Percentiles rank a stretch among this genome's conserved stretches.
Evolutionary conservation across 2,888 invertebrate genomes (phyloP).

Genomic region (Apantesis nais): DNA sequence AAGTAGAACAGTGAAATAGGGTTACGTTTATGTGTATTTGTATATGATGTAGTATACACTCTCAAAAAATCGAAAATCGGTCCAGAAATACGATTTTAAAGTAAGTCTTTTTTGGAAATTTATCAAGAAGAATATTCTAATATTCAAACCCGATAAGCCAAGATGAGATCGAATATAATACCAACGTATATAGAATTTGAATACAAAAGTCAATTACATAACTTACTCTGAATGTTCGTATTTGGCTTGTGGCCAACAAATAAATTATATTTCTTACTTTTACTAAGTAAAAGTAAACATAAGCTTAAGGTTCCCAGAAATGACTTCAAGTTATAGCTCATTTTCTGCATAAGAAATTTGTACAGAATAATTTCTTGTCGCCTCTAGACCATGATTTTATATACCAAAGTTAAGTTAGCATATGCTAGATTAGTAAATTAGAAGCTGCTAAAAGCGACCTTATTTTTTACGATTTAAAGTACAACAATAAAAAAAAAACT

Average conservation of each 20-base stretch:
- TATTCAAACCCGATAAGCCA: neutral
- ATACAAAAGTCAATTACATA: neutral
- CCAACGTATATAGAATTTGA: neutral
- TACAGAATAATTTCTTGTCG: neutral
- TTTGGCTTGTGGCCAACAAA: constrained; percentile 13
- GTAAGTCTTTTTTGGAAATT: neutral
- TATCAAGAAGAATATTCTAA: neutral
- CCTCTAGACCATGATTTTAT: neutral
- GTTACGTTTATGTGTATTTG: too few relatives aligned
- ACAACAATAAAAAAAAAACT: too few relatives aligned
- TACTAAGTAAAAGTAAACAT: neutral
- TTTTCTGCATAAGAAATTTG: neutral
- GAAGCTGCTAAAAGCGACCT: too few relatives aligned
- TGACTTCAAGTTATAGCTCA: neutral
- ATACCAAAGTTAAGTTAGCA: neutral
- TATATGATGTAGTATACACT: too few relatives aligned
- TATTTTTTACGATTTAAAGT: too few relatives aligned
- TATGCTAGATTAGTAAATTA: too few relatives aligned
- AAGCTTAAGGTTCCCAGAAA: constrained; percentile 4
- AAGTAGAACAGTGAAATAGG: too few relatives aligned
- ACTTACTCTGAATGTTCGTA: neutral
- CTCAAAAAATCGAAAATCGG: too few relatives aligned
- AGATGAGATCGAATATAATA: neutral
- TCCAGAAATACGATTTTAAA: too few relatives aligned
- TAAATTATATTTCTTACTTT: constrained; percentile 11